These are phyloP conservation scores for Dendrolimus houi DNA, from an alignment of 2,888 invertebrate genomes.

Conservation along the genomic window DNA sequence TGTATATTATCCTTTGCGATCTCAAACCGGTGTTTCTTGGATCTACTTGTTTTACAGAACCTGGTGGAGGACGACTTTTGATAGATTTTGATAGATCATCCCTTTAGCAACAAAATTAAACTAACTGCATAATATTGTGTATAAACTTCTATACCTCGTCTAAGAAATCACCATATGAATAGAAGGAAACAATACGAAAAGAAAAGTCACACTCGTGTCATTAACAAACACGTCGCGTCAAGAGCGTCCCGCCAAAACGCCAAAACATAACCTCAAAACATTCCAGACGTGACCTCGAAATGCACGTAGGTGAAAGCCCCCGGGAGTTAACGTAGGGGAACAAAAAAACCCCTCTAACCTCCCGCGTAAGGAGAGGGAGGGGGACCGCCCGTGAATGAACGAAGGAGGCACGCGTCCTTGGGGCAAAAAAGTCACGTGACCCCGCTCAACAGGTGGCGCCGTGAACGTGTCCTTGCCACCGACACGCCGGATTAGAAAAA, in stretches of 20 bases:
- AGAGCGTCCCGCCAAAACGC: slow-evolving; percentile 36
- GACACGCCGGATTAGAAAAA: slow-evolving; percentile 56
- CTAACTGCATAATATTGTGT: no score
- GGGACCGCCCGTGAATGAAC: slow-evolving; percentile 70
- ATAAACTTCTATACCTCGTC: no score
- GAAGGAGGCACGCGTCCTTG: slow-evolving; percentile 74
- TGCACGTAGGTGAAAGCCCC: slow-evolving; percentile 75
- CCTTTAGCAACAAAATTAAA: no score
- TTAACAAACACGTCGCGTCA: slow-evolving; percentile 4
- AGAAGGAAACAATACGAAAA: slow-evolving; percentile 1
- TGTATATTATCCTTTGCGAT: no score
- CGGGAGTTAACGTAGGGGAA: slow-evolving; percentile 69
- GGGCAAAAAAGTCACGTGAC: slow-evolving; percentile 76
- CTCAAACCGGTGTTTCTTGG: no score
- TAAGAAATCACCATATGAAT: no score
- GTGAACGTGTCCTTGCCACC: slow-evolving; percentile 67
- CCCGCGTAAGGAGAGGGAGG: slow-evolving; percentile 65
- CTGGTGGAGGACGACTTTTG: no score
- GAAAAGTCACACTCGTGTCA: slow-evolving; percentile 4
- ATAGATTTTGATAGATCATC: no score
- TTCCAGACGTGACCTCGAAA: slow-evolving; percentile 72
- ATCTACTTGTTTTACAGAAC: no score
- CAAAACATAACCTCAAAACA: slow-evolving; percentile 64
- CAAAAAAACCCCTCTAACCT: slow-evolving; percentile 64
- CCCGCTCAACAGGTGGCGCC: slow-evolving; percentile 71